Conservation (phyloP, 2,113 vertebrate genomes). For the Coptodon bakossiorum region DNA sequence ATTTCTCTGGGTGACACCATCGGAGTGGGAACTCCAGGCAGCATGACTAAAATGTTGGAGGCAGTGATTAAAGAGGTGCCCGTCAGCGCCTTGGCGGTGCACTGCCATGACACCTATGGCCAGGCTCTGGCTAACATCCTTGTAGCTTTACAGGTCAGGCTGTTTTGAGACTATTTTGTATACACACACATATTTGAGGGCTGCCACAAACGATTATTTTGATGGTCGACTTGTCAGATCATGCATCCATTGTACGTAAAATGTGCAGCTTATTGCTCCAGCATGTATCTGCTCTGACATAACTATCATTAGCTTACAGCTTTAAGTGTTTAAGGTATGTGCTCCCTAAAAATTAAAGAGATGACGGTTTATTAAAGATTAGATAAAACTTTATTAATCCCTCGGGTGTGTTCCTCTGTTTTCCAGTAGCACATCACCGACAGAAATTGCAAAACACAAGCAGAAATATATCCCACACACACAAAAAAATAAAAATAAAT, state of each 20-base stretch:
- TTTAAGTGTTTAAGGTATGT: not conserved
- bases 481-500: too few relatives aligned
- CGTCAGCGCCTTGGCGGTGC: constrained; percentile 83
- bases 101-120: constrained; percentile 96
- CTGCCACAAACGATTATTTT: not conserved
- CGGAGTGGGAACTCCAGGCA: constrained; percentile 87
- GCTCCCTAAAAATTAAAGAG: not conserved
- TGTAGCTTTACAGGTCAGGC: constrained; percentile 85
- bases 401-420: rapidly evolving
- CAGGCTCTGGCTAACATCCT: constrained; percentile 96
- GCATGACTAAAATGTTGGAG: constrained; percentile 86
- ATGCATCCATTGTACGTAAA: not conserved
- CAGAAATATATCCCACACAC: not conserved
- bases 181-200: not conserved
- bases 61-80: constrained; percentile 85
- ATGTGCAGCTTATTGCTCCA: not conserved
- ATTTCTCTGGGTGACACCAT: constrained; percentile 96
- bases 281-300: not conserved
- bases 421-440: not conserved
- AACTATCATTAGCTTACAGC: not conserved
- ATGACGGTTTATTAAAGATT: not conserved
- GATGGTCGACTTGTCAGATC: not conserved
- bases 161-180: not conserved
- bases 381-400: not conserved
- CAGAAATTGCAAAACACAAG: not conserved